A percentile compares a stretch with the other conserved stretches of the same genome.
phyloP scores from a whole-genome alignment of 2,888 invertebrate genomes.

The Chaetogeoica ovagalla region DNA sequence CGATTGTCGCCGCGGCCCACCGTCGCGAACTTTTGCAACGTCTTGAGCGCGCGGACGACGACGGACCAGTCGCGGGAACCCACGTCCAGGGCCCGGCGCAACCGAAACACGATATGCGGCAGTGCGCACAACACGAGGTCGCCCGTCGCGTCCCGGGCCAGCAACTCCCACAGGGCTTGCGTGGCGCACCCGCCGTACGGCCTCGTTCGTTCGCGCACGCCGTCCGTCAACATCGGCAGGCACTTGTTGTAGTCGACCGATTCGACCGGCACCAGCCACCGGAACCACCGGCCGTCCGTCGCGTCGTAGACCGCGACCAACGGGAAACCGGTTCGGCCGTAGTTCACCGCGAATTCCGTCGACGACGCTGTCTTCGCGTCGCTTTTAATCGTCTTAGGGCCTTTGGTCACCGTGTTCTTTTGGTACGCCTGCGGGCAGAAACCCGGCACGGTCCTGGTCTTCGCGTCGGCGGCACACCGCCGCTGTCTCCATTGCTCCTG shows the following conservation, averaged over 20 bases:
- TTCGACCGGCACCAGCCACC: conserved; percentile 18
- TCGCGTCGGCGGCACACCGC: not conserved
- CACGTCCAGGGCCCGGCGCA: conserved; percentile 7
- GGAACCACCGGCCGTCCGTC: not conserved
- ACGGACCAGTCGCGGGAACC: not conserved
- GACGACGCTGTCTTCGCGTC: conserved; percentile 14
- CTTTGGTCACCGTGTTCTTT: too few species aligned
- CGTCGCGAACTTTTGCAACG: not conserved
- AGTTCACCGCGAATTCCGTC: not conserved
- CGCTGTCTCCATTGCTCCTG: not conserved
- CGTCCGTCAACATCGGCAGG: conserved; percentile 3
- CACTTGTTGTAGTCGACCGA: conserved; percentile 20
- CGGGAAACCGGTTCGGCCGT: not conserved
- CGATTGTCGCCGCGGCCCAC: not conserved
- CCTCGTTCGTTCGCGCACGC: not conserved
- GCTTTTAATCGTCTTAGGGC: not conserved
- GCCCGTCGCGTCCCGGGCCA: not conserved
- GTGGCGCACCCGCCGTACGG: conserved; percentile 19
- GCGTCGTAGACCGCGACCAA: not conserved
- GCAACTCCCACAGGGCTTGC: conserved; percentile 7
- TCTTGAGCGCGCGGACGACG: conserved; percentile 14
- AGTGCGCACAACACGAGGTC: conserved; percentile 15
- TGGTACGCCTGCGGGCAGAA: not conserved
- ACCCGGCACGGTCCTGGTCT: not conserved
- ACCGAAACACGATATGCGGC: not conserved